Base-by-base conservation (phyloP, 2,888 invertebrate species). In the Marasmarcha lunaedactyla region DNA sequence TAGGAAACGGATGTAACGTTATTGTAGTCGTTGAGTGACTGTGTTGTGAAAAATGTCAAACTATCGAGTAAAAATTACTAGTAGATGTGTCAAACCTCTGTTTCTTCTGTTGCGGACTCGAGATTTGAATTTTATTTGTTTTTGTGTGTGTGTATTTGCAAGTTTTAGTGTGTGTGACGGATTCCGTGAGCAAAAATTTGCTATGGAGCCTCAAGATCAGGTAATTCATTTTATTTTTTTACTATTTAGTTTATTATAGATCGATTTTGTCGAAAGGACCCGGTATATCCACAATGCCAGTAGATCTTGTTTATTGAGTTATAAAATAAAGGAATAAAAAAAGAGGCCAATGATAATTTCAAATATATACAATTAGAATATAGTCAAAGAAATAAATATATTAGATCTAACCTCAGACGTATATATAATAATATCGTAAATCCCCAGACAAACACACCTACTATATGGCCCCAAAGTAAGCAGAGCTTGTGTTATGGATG, bases 191-290 rank as follows among this genome's bases (percentile, higher is more conserved):
- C 97, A 97, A 77, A 90, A 91, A 71, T 97, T 97, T 74, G 92
- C 93, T 35, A 92, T 93, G 87, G 93, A 97, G 65, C 97, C 97
- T 5, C 91, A 91, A 68, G 94, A 96, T 85, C 90, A 81, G 73
- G 88, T 72, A 55, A 46, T 39, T 12, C 33, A 14, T 37, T 34
- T 2, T 33, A 35, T 35, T n/a, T n/a, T 33, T 7, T 37, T 14
- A 33, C 25, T 25, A 38, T 33, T 25, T 25, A 7, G 10, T 25
- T 25, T 25, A 7, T 7, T 25, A 7, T 25, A n/a, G n/a, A n/a
- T n/a, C n/a, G n/a, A n/a, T n/a, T n/a, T n/a, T n/a, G n/a, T n/a
- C n/a, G n/a, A n/a, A n/a, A n/a, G n/a, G n/a, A n/a, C n/a, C n/a
- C n/a, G n/a, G n/a, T n/a, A n/a, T n/a, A n/a, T n/a, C n/a, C n/a